phyloP scores from a whole-genome alignment of 2,113 vertebrate species.

The Lepisosteus oculatus region DNA sequence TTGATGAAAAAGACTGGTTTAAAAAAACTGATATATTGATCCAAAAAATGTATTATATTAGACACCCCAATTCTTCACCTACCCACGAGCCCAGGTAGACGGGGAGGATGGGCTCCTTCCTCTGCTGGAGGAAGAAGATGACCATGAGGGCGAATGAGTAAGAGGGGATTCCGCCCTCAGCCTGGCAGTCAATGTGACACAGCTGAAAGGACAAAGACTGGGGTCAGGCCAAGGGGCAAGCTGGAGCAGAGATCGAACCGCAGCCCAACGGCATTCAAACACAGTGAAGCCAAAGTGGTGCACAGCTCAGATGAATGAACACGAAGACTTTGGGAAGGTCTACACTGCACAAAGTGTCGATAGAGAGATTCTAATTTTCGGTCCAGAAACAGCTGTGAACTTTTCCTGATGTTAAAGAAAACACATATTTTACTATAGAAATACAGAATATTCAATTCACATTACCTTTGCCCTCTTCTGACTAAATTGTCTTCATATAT shows the following conservation, averaged over 20 bases:
- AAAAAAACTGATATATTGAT: background rate
- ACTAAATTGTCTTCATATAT: too few relatives aligned
- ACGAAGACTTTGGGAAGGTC: too few relatives aligned
- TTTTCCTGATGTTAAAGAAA: too few relatives aligned
- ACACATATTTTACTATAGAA: too few relatives aligned
- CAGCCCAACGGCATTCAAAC: background rate
- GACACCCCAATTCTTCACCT: conserved; percentile 30
- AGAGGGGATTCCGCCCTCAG: conserved; percentile 93
- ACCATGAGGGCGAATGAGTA: conserved; percentile 98
- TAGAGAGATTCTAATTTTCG: too few relatives aligned
- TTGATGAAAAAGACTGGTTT: background rate
- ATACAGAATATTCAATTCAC: too few relatives aligned
- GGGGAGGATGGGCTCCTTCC: conserved; percentile 83
- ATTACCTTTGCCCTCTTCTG: too few relatives aligned
- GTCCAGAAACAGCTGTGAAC: too few relatives aligned
- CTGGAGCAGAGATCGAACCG: background rate
- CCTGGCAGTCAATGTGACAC: conserved; percentile 95
- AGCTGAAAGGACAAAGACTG: conserved; percentile 60
- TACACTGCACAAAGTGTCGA: too few relatives aligned
- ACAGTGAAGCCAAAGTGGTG: background rate
- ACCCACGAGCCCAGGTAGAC: conserved; percentile 92
- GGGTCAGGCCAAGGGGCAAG: background rate
- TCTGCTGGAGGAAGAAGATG: conserved; percentile 98
- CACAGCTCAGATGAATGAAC: too few relatives aligned
- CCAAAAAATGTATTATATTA: background rate